phyloP scores from a whole-genome alignment of 2,113 vertebrate species.

The zebrafish (Danio rerio) region DNA sequence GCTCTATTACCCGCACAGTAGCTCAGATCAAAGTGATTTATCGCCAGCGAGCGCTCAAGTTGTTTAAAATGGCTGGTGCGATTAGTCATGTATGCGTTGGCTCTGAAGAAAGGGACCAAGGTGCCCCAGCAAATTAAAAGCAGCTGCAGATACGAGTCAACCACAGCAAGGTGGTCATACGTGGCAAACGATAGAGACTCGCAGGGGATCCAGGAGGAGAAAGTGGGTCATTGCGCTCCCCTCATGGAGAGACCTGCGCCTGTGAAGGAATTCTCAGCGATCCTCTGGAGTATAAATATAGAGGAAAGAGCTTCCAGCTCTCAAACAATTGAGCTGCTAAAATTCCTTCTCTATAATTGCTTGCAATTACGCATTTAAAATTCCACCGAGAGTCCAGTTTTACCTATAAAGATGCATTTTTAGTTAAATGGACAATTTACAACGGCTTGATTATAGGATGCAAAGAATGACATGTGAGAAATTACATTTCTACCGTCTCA shows the following conservation, averaged over 20 bases:
- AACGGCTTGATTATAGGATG: background rate
- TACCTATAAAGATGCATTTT: constrained; percentile 36
- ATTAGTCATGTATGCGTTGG: constrained; percentile 81
- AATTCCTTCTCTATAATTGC: constrained; percentile 55
- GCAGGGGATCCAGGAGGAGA: constrained; percentile 65
- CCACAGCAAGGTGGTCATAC: constrained; percentile 77
- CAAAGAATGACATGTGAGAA: constrained; percentile 7
- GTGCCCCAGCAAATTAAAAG: constrained; percentile 76
- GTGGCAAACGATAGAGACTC: constrained; percentile 65
- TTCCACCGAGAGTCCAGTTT: constrained; percentile 56
- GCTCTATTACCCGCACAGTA: constrained; percentile 77
- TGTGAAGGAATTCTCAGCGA: constrained; percentile 43
- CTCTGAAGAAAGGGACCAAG: constrained; percentile 61
- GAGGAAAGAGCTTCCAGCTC: constrained; percentile 55
- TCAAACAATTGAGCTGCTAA: constrained; percentile 51
- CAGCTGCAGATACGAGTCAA: constrained; percentile 72
- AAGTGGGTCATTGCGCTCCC: constrained; percentile 77
- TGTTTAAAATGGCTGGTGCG: constrained; percentile 80
- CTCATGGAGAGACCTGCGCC: constrained; percentile 59
- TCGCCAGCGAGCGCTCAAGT: constrained; percentile 75
- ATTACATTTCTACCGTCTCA: constrained; percentile 27
- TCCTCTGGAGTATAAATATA: constrained; percentile 57
- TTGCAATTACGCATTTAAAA: constrained; percentile 61
- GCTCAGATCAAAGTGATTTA: constrained; percentile 79
- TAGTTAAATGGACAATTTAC: constrained; percentile 20